Evolutionary conservation across 2,113 vertebrate genomes (phyloP), one percentile per base, ranked within the genome.

Genomic region (Ramphastos sulfuratus): DNA sequence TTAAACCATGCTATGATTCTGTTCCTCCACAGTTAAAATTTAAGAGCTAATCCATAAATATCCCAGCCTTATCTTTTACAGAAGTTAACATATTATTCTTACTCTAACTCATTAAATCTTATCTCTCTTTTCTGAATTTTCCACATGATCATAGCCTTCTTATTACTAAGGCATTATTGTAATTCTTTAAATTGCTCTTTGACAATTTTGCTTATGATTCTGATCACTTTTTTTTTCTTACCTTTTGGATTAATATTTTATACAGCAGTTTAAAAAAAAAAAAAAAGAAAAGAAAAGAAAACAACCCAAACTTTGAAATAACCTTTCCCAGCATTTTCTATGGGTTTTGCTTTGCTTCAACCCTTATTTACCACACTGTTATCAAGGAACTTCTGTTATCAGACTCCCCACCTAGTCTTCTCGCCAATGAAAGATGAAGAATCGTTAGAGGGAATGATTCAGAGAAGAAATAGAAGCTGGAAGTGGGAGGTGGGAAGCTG

Each of bases 401-500:
- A 0, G 18, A 52, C 25, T 70, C 44, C 37, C 46, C 65, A 46
- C 55, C 15, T 35, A 59, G 55, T 69, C 54, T 75, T 87, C 61
- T 74, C 48, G 58, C 86, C 79, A 84, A 35, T 85, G 59, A 94
- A 90, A 91, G 80, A 94, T 75, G 46, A 86, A 92, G 46, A 85
- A 95, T 35, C 5, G 2, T 60, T 87, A 80, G 77, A 93, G 50
- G 77, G 80, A 86, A 72, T 73, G 81, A 73, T 96, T 93, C 81
- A 89, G 66, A 78, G 54, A 87, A 93, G 67, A 83, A 92, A 90
- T 58, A 90, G 88, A 84, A 94, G 76, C 16, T 77, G 58, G 46
- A 71, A 82, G 88, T 94, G 78, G 88, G 63, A 94, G 95, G 87
- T 93, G 94, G 91, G 94, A 94, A 91, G 69, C 31, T 83, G 65